A percentile compares a stretch with the other conserved stretches of the same genome.
These are phyloP conservation scores for Ectemnius continuus DNA, from an alignment of 2,888 invertebrate genomes.

Conservation along the genomic window DNA sequence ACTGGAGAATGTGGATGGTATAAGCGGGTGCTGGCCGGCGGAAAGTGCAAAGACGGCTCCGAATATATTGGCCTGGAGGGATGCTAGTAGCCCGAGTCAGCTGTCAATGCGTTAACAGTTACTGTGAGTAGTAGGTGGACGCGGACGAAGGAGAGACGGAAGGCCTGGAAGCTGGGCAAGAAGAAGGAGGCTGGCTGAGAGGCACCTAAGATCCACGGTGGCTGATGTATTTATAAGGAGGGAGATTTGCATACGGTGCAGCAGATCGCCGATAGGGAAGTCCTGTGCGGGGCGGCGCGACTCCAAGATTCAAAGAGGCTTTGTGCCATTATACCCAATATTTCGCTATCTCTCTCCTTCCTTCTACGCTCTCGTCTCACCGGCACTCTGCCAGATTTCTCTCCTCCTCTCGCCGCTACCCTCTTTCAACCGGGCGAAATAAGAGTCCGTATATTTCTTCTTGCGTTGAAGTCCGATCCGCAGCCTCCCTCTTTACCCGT, in stretches of 20 bases:
- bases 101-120: slow-evolving; percentile 51
- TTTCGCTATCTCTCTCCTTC: slow-evolving; percentile 33
- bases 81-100: slow-evolving; percentile 36
- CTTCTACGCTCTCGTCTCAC: slow-evolving; percentile 36
- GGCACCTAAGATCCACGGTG: slow-evolving; percentile 73
- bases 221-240: slow-evolving; percentile 78
- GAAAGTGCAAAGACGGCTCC: slow-evolving; percentile 31
- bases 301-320: slow-evolving; percentile 76
- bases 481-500: slow-evolving; percentile 27
- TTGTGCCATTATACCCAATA: slow-evolving; percentile 71
- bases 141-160: slow-evolving; percentile 32
- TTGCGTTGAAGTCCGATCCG: slow-evolving; percentile 23
- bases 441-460: slow-evolving; percentile 50
- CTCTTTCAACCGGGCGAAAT: slow-evolving; percentile 51
- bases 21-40: background rate
- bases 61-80: slow-evolving; percentile 43
- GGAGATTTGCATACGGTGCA: slow-evolving; percentile 77
- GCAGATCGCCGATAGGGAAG: slow-evolving; percentile 71
- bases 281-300: slow-evolving; percentile 62
- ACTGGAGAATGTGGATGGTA: background rate
- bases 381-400: slow-evolving; percentile 42
- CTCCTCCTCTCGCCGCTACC: background rate
- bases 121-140: slow-evolving; percentile 26
- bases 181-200: slow-evolving; percentile 53
- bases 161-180: slow-evolving; percentile 21